Evolutionary conservation across 2,888 invertebrate genomes (phyloP).

Genomic region (Pollenia griseotomentosa): DNA sequence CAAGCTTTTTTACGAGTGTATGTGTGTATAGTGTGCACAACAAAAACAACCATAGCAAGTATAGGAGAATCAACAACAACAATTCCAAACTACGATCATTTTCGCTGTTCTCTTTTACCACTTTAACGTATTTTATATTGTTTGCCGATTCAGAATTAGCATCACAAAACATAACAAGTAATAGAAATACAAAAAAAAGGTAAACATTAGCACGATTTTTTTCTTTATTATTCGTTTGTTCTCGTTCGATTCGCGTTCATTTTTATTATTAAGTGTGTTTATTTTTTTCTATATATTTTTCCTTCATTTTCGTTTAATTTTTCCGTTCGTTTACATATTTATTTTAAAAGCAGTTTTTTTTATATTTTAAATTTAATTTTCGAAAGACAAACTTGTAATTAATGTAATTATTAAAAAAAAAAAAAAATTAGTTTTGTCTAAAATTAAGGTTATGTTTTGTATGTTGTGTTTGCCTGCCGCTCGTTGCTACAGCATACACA

Average conservation of each 20-base stretch:
- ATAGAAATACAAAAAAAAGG: constrained; percentile 68
- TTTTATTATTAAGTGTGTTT: constrained; percentile 50
- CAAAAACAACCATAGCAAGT: constrained; percentile 42
- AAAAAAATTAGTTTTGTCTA: not conserved
- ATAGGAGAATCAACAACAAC: constrained; percentile 60
- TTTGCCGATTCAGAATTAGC: constrained; percentile 69
- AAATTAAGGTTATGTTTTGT: constrained; percentile 71
- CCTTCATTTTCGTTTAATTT: constrained; percentile 13
- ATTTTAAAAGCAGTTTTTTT: constrained; percentile 53
- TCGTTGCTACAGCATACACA: constrained; percentile 52
- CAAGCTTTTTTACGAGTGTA: not conserved
- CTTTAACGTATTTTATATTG: constrained; percentile 39
- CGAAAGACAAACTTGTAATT: constrained; percentile 66
- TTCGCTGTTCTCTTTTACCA: constrained; percentile 41
- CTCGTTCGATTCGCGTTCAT: constrained; percentile 35
- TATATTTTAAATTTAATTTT: constrained; percentile 48
- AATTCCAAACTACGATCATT: constrained; percentile 43
- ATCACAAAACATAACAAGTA: constrained; percentile 67
- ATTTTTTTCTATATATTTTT: constrained; percentile 21
- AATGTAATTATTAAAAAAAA: constrained; percentile 59
- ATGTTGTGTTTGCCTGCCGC: constrained; percentile 40
- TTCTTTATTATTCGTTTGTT: constrained; percentile 35
- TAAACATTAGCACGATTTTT: constrained; percentile 63
- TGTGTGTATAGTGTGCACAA: not conserved
- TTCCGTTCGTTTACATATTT: constrained; percentile 38